Evolutionary conservation across 37 sponge, comb jelly and placozoan genomes (phyloP).

Genomic region (Spongia lamella): DNA sequence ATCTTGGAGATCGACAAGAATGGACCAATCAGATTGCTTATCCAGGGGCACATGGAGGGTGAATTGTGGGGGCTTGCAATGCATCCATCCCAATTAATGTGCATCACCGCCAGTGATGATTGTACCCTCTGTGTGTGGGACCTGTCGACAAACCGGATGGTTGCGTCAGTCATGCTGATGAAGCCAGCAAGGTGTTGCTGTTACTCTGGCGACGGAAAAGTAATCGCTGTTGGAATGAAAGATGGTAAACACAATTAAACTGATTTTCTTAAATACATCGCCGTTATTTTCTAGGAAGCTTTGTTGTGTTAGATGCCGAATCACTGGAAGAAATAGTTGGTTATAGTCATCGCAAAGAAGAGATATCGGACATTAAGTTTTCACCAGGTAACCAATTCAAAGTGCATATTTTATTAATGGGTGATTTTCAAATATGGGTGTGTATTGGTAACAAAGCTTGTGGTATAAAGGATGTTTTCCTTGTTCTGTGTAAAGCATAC

Average conservation of each 20-base stretch:
- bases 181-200: slow-evolving; percentile 66
- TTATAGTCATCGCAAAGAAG: slow-evolving; percentile 88
- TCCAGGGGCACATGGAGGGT: slow-evolving; percentile 92
- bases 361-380: slow-evolving; percentile 91
- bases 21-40: slow-evolving; percentile 76
- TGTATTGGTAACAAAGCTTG: no score
- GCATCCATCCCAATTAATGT: slow-evolving; percentile 68
- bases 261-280: not conserved
- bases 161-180: slow-evolving; percentile 24
- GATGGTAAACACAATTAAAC: slow-evolving; percentile 39
- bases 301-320: slow-evolving; percentile 56
- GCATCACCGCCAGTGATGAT: slow-evolving; percentile 87
- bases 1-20: slow-evolving; percentile 82
- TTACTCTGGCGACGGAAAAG: slow-evolving; percentile 79
- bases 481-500: no score
- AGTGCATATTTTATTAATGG: no score
- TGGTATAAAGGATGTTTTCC: no score
- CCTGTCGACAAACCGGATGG: slow-evolving; percentile 43
- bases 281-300: slow-evolving; percentile 35
- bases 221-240: slow-evolving; percentile 82
- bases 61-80: slow-evolving; percentile 91
- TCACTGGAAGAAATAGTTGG: slow-evolving; percentile 43
- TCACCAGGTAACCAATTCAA: slow-evolving; percentile 89
- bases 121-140: slow-evolving; percentile 88
- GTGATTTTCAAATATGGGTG: no score